A percentile compares a stretch with the other conserved stretches of the same genome.
phyloP scores from a whole-genome alignment of 2,797 vertebrate species.

The Centropyge bicolor region DNA sequence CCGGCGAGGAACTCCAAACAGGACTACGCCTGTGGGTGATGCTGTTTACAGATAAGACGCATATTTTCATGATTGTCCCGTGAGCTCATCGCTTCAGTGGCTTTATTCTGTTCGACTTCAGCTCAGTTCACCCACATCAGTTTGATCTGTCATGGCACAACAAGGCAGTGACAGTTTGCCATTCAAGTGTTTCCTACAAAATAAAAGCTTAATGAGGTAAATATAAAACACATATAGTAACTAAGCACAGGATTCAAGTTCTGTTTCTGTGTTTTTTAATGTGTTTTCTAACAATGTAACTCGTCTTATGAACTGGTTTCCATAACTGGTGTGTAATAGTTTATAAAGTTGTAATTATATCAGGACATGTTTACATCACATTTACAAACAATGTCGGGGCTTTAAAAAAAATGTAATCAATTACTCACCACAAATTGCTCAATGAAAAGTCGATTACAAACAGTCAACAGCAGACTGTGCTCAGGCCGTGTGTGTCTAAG shows the following conservation, averaged over 20 bases:
- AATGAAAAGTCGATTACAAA: not conserved
- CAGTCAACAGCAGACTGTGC: not conserved
- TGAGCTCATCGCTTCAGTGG: not conserved
- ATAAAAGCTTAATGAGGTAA: not conserved
- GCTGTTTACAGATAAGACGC: slow-evolving; percentile 62
- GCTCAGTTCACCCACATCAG: not conserved
- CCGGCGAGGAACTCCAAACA: slow-evolving; percentile 37
- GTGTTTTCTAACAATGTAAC: too few relatives aligned
- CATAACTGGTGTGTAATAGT: too few relatives aligned
- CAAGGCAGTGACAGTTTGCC: not conserved
- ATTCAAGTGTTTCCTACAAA: not conserved
- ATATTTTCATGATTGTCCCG: slow-evolving; percentile 30
- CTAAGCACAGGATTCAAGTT: not conserved
- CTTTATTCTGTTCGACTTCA: not conserved
- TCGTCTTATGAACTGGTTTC: too few relatives aligned
- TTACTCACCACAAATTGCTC: not conserved
- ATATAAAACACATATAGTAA: not conserved
- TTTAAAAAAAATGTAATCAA: not conserved
- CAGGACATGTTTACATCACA: too few relatives aligned
- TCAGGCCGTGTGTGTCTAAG: not conserved
- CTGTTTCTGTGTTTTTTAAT: not conserved
- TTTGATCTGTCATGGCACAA: not conserved
- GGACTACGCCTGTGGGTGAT: slow-evolving; percentile 40
- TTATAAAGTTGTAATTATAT: too few relatives aligned
- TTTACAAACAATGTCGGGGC: too few relatives aligned